Evolutionary conservation across 2,888 invertebrate species (phyloP).

Genomic region (Alcis repandata): DNA sequence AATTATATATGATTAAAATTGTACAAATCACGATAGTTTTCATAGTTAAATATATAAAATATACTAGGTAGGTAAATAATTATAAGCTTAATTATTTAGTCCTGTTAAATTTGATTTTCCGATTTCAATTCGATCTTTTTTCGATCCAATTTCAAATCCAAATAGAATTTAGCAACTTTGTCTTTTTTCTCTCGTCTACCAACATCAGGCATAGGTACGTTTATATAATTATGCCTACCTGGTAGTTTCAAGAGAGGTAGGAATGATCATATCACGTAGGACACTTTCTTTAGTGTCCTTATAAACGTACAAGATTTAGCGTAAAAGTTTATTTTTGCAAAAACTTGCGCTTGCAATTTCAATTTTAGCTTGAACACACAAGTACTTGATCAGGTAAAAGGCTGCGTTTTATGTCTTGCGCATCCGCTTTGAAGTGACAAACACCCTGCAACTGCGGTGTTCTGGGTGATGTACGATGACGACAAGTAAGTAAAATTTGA

Average conservation of each 20-base stretch:
- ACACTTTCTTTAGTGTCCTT: constrained; percentile 44
- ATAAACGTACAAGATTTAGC: constrained; percentile 37
- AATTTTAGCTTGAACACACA: background rate
- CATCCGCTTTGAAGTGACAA: constrained; percentile 11
- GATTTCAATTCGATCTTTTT: too few relatives aligned
- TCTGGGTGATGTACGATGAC: constrained; percentile 8
- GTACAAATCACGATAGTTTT: too few relatives aligned
- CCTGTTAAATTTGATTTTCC: too few relatives aligned
- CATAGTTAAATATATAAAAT: too few relatives aligned
- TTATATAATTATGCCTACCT: too few relatives aligned
- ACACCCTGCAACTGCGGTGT: background rate
- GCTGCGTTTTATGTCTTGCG: background rate
- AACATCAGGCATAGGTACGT: too few relatives aligned
- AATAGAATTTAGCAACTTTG: too few relatives aligned
- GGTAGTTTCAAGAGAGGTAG: background rate
- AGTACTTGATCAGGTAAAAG: background rate
- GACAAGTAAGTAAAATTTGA: background rate
- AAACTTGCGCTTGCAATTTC: constrained; percentile 13
- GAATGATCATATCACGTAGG: constrained; percentile 16
- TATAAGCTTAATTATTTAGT: too few relatives aligned
- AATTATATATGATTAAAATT: too few relatives aligned
- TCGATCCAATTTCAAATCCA: too few relatives aligned
- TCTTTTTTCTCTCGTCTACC: too few relatives aligned
- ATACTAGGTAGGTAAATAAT: too few relatives aligned
- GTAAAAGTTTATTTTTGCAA: background rate